Evolutionary conservation across 2,113 vertebrate species (phyloP).

Genomic region (Lontra canadensis): DNA sequence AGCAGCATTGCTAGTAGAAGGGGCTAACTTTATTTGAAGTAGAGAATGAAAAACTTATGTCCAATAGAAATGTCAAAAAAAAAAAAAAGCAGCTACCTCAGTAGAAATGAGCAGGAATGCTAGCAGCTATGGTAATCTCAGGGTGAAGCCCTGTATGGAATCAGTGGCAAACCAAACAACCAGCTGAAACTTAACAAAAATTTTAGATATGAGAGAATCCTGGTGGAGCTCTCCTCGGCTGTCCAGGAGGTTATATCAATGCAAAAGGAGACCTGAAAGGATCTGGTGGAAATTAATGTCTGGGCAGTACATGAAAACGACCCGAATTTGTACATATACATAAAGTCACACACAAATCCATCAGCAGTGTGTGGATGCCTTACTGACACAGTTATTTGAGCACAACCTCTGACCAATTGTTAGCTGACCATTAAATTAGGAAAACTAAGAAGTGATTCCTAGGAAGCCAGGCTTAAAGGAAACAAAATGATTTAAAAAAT

Average conservation of each 20-base stretch:
- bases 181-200: not conserved
- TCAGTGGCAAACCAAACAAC: not conserved
- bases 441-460: not conserved
- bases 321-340: not conserved
- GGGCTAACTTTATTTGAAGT: not conserved
- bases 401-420: not conserved
- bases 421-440: not conserved
- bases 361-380: not conserved
- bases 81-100: not conserved
- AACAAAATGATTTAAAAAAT: conserved; percentile 11
- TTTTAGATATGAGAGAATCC: not conserved
- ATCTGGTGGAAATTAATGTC: not conserved
- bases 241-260: not conserved
- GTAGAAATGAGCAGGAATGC: not conserved
- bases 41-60: not conserved
- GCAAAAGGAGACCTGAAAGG: not conserved
- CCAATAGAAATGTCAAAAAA: not conserved
- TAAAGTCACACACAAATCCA: not conserved
- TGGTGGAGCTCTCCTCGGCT: not conserved
- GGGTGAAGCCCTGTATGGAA: not conserved
- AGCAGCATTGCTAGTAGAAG: not conserved
- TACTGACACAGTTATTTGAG: not conserved
- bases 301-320: not conserved
- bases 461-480: not conserved
- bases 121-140: not conserved